Conservation (phyloP, 2,797 vertebrate genomes). For the Cyprinodon diabolis region DNA sequence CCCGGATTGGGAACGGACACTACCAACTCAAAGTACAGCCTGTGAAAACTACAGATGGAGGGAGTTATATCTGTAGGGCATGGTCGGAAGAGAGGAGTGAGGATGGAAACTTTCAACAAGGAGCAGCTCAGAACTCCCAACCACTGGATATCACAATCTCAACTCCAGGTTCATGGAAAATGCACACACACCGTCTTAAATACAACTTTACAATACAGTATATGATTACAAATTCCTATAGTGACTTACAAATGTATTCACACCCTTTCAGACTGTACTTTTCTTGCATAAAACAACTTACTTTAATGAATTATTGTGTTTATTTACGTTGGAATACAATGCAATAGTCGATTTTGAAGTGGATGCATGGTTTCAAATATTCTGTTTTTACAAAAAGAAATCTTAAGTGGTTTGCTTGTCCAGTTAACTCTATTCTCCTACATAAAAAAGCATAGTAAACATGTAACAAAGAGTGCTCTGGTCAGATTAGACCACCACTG, state of each 20-base stretch:
- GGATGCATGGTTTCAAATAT: background rate
- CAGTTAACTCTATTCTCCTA: background rate
- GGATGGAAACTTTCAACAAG: conserved; percentile 53
- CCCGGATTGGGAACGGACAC: conserved; percentile 65
- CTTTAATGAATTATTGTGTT: background rate
- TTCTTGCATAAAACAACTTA: background rate
- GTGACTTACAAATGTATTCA: background rate
- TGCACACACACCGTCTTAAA: background rate
- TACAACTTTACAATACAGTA: background rate
- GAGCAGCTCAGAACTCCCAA: conserved; percentile 62
- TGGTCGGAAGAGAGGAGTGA: conserved; percentile 66
- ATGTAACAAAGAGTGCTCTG: background rate
- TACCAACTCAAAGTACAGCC: conserved; percentile 79
- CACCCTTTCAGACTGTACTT: background rate
- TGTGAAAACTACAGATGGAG: conserved; percentile 76
- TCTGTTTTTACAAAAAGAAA: background rate
- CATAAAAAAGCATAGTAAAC: background rate
- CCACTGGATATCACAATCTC: conserved; percentile 56
- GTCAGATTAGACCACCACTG: background rate
- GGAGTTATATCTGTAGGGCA: conserved; percentile 80
- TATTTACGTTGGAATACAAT: background rate
- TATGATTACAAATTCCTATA: background rate
- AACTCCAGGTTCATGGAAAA: conserved; percentile 64
- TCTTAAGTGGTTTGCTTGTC: background rate
- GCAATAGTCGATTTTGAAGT: background rate